These are phyloP conservation scores for Oreohelix idahoensis DNA, from an alignment of 1,140 invertebrate genomes.

Conservation along the genomic window DNA sequence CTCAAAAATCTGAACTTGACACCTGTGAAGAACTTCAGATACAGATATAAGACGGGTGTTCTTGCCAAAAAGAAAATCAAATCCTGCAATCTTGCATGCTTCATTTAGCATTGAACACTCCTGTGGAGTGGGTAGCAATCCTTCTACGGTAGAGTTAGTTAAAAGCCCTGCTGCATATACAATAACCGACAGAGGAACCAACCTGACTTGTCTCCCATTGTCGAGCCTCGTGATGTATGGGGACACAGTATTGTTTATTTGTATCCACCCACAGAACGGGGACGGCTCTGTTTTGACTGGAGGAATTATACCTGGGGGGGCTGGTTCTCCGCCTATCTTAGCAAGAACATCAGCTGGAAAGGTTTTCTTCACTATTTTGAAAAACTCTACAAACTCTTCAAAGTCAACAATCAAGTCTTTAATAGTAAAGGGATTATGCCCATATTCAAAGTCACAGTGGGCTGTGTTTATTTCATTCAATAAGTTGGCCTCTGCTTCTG, in stretches of 20 bases:
- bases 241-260: constrained; percentile 94
- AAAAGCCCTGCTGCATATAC: constrained; percentile 67
- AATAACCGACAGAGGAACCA: constrained; percentile 87
- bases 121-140: constrained; percentile 53
- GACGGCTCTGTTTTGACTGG: constrained; percentile 39
- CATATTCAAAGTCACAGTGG: constrained; percentile 93
- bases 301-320: constrained; percentile 28
- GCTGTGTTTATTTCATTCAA: constrained; percentile 94
- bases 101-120: constrained; percentile 67
- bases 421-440: constrained; percentile 88
- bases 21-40: constrained; percentile 55
- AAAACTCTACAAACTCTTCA: constrained; percentile 90
- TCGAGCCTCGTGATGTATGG: constrained; percentile 82
- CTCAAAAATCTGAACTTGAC: constrained; percentile 59
- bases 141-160: constrained; percentile 51
- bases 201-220: constrained; percentile 83
- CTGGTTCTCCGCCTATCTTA: constrained; percentile 78
- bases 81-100: constrained; percentile 65
- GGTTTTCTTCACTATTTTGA: constrained; percentile 76
- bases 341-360: constrained; percentile 86
- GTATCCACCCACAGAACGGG: constrained; percentile 86
- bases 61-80: constrained; percentile 66
- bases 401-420: constrained; percentile 92
- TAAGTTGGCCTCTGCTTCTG: constrained; percentile 88
- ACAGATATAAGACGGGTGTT: constrained; percentile 65